Percentiles rank a stretch among this genome's conserved stretches.
Conservation (phyloP, 2,888 invertebrate genomes). For the Cataglyphis albicans region DNA sequence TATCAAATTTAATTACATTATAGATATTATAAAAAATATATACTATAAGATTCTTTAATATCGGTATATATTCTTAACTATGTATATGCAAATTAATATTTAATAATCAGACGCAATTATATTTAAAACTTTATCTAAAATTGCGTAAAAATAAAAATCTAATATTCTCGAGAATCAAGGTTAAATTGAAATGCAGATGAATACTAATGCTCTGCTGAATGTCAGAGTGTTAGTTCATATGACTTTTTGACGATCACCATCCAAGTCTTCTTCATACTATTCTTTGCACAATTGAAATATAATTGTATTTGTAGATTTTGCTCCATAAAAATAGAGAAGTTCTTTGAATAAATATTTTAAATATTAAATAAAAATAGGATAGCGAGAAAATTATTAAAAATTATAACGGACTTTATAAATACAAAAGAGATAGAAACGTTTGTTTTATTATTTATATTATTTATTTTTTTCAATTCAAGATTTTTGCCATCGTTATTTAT, state of each 20-base stretch:
- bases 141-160: slow-evolving; percentile 64
- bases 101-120: not conserved
- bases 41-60: not conserved
- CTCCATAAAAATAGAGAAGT: not conserved
- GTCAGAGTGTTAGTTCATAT: slow-evolving; percentile 48
- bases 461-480: no score
- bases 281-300: not conserved
- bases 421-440: no score
- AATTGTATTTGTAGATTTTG: not conserved
- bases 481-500: no score
- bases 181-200: slow-evolving; percentile 60
- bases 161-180: slow-evolving; percentile 75
- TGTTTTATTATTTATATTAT: no score
- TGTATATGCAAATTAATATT: not conserved
- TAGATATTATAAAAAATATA: not conserved
- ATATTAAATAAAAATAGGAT: not conserved
- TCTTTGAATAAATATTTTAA: not conserved
- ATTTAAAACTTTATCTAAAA: not conserved
- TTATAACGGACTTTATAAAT: not conserved
- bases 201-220: slow-evolving; percentile 73
- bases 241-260: not conserved
- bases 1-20: not conserved
- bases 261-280: not conserved
- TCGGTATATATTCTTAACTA: not conserved
- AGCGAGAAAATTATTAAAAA: not conserved